Evolutionary conservation across 2,113 vertebrate species (phyloP), one percentile per base, ranked within the genome.

Genomic region (Trematocara variabile): DNA sequence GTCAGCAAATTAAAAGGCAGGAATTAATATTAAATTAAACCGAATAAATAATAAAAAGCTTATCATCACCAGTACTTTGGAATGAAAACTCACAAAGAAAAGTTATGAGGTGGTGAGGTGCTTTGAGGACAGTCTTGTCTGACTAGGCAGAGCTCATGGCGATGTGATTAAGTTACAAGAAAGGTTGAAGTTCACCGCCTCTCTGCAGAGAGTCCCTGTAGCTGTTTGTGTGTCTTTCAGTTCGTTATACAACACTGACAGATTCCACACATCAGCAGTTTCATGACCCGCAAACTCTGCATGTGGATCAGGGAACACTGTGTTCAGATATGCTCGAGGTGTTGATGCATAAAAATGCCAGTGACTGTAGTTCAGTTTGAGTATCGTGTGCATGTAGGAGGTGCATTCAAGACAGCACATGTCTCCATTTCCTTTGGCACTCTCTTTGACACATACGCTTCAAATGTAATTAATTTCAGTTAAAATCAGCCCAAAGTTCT

Each of bases 251-350:
- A 86, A 86, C 81, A 73, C 70, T 13, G 5, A 41, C 80, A 73
- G 14, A 84, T 82, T 89, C 77, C 85, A 78, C 25, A 81, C 78
- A 44, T 87, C 79, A 85, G 80, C 91, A 88, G 86, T 60, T 91
- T 48, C 28, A 2, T 39, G 53, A 78, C 44, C 55, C 44, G 6
- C 48, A 82, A 77, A 22, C 22, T 22, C 83, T 79, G 53, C 53
- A 58, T 60, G 8, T 50, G 1, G 13, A 25, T 5, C n/a, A 16
- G 65, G 56, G 83, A 65, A 88, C 79, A 28, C 9, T 16, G 68
- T 88, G 84, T 82, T 60, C 77, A 63, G 6, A 50, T 33, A 16
- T 28, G 52, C 34, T 58, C 5, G 2, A 63, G 52, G n/a, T 44
- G 6, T 3, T 33, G 37, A 4, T 4, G 2, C 28, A 65, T 18